Conservation (phyloP, 2,888 invertebrate species). For the Agrilus cyanescens region DNA sequence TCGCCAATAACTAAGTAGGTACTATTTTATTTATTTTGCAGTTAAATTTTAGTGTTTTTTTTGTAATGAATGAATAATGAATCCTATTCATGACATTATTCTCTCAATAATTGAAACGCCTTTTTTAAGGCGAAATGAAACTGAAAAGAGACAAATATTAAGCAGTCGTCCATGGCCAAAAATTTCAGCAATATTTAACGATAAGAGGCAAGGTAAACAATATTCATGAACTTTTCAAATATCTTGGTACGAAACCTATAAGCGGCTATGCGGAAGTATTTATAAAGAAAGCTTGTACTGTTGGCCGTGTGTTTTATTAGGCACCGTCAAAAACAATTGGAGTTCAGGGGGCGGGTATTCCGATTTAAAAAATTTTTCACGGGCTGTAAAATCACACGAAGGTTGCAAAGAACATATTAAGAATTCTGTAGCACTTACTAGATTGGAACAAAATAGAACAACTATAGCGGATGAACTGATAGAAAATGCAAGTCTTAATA, state of each 20-base stretch:
- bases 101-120: too few relatives aligned
- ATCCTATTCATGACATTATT: too few relatives aligned
- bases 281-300: slow-evolving; percentile 7
- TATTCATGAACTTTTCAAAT: too few relatives aligned
- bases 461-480: background rate
- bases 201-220: too few relatives aligned
- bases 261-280: slow-evolving; percentile 6
- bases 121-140: too few relatives aligned
- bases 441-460: background rate
- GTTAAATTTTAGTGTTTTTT: too few relatives aligned
- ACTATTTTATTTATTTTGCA: too few relatives aligned
- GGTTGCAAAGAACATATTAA: slow-evolving; percentile 4
- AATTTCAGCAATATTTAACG: too few relatives aligned
- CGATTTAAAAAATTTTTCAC: slow-evolving; percentile 5
- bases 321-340: background rate
- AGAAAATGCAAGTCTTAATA: slow-evolving; percentile 2
- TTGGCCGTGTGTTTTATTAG: slow-evolving; percentile 4
- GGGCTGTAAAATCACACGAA: slow-evolving; percentile 6
- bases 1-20: too few relatives aligned
- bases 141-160: too few relatives aligned
- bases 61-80: too few relatives aligned
- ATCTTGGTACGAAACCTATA: slow-evolving; percentile 2
- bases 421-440: slow-evolving; percentile 1
- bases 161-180: too few relatives aligned
- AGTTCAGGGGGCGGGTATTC: slow-evolving; percentile 5